These are phyloP conservation scores for Cisticola juncidis DNA, from an alignment of 2,113 vertebrate genomes.

Conservation along the genomic window DNA sequence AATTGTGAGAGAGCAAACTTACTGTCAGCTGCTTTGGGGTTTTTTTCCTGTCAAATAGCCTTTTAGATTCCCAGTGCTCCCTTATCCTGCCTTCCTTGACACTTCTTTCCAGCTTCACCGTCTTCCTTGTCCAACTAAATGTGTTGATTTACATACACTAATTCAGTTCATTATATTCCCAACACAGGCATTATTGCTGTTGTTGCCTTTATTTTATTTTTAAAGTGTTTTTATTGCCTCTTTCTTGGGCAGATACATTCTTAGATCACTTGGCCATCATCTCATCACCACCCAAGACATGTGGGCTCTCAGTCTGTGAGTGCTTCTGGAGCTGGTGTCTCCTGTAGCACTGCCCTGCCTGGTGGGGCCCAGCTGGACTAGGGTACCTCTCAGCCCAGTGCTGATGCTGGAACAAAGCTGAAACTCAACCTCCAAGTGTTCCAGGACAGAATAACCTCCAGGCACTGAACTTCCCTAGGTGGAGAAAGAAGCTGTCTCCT, in stretches of 20 bases:
- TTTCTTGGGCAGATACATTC: neutral
- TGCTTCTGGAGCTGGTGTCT: neutral
- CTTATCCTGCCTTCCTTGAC: neutral
- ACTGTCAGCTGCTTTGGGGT: neutral
- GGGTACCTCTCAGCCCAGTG: neutral
- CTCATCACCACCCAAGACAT: neutral
- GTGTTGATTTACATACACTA: neutral
- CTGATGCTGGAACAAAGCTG: neutral
- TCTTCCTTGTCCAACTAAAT: neutral
- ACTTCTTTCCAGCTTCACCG: neutral
- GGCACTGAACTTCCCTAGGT: neutral
- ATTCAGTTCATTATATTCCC: neutral
- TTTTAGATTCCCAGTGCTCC: neutral
- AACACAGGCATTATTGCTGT: neutral
- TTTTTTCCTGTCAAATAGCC: neutral
- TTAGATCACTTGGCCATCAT: neutral
- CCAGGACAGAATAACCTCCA: neutral
- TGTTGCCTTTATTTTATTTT: neutral
- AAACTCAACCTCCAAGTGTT: fast-evolving
- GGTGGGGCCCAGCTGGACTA: neutral
- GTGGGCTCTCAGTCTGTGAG: neutral
- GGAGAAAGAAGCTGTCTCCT: neutral
- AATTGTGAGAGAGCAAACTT: neutral
- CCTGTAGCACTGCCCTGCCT: neutral
- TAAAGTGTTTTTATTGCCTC: neutral